These are phyloP conservation scores for Cerceris rybyensis DNA, from an alignment of 2,888 invertebrate genomes.

Conservation along the genomic window DNA sequence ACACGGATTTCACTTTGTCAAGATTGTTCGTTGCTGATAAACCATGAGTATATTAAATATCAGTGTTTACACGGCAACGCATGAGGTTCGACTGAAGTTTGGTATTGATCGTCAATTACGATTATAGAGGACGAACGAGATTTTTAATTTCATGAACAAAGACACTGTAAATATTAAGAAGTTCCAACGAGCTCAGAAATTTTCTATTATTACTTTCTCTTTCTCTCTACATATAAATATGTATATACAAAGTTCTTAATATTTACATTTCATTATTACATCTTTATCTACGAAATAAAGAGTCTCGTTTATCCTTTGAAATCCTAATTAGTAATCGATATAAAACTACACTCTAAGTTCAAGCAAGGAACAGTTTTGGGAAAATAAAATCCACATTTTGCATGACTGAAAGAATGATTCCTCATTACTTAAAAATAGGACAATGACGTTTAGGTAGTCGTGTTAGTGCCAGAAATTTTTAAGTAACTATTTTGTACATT, in stretches of 20 bases:
- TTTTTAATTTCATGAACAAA: conserved; percentile 25
- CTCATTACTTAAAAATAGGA: too few species aligned
- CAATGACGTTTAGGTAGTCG: too few species aligned
- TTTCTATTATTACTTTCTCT: conserved; percentile 19
- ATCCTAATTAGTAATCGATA: too few species aligned
- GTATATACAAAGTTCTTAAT: neutral
- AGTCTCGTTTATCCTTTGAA: too few species aligned
- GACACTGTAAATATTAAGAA: conserved; percentile 40
- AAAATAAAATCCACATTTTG: too few species aligned
- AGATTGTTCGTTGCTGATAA: conserved; percentile 29
- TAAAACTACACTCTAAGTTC: too few species aligned
- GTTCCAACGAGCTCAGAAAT: neutral
- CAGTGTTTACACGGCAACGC: neutral
- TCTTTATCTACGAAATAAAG: too few species aligned
- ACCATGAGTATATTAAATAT: neutral
- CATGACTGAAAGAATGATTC: too few species aligned
- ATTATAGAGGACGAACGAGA: conserved; percentile 21
- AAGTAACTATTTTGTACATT: too few species aligned
- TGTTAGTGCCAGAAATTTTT: too few species aligned
- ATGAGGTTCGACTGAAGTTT: neutral
- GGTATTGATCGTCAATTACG: conserved; percentile 48
- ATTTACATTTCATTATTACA: neutral
- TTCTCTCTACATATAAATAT: neutral
- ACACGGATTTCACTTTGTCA: conserved; percentile 11
- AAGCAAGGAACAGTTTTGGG: too few species aligned